These are phyloP conservation scores for Tadarida brasiliensis DNA, from an alignment of 2,797 vertebrate species.

Conservation along the genomic window DNA sequence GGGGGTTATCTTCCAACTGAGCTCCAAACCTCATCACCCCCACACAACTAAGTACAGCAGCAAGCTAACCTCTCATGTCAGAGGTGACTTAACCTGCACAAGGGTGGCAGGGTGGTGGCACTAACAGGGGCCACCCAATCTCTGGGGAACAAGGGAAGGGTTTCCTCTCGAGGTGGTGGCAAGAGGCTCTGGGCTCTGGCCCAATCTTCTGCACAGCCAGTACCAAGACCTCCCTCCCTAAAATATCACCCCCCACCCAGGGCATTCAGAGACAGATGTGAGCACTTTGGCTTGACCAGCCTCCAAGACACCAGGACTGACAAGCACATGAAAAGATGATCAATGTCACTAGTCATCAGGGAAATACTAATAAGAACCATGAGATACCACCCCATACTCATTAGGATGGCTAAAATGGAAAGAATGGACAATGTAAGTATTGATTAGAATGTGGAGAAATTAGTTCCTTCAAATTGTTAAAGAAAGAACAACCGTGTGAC, in stretches of 20 bases:
- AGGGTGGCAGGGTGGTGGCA: neutral
- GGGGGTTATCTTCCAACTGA: neutral
- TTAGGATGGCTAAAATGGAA: accelerated
- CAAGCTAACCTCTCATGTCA: neutral
- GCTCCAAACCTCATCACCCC: neutral
- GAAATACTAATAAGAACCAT: neutral
- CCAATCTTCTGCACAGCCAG: neutral
- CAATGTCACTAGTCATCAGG: neutral
- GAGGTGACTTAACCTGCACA: neutral
- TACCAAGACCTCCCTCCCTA: neutral
- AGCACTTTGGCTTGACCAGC: neutral
- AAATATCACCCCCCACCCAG: neutral
- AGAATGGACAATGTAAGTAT: neutral
- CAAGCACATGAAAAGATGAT: neutral
- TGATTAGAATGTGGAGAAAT: neutral
- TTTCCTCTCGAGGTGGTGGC: neutral
- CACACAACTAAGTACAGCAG: neutral
- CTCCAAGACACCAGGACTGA: too few relatives aligned
- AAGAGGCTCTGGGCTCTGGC: neutral
- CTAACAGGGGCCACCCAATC: neutral
- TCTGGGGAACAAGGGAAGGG: neutral
- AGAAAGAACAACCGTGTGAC: neutral
- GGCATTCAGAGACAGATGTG: neutral
- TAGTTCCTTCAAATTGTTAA: neutral
- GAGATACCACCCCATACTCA: neutral